Evolutionary conservation across 2,113 vertebrate species (phyloP).

Genomic region (Gymnorhina tibicen): DNA sequence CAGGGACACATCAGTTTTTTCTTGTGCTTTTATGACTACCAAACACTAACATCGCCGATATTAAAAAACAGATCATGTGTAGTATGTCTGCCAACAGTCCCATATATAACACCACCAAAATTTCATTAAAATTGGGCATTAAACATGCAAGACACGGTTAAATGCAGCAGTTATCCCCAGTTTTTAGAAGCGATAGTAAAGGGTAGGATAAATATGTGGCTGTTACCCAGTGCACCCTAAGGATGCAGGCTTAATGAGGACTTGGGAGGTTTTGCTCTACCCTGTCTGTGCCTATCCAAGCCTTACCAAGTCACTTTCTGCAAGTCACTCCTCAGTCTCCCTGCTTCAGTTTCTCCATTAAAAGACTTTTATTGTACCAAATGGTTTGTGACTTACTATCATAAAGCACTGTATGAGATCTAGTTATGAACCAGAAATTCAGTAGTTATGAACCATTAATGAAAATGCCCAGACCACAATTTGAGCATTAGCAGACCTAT

Average conservation of each 20-base stretch:
- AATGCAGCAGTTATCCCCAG: neutral
- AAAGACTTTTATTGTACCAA: neutral
- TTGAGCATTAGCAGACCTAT: neutral
- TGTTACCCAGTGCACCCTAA: neutral
- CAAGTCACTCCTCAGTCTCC: neutral
- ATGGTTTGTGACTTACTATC: neutral
- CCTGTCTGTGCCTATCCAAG: neutral
- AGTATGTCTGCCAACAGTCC: neutral
- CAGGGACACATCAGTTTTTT: neutral
- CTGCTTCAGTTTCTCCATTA: neutral
- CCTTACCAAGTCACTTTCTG: neutral
- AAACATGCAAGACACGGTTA: neutral
- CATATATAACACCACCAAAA: neutral
- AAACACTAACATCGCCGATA: neutral
- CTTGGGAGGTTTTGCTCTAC: neutral
- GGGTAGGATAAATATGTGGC: neutral
- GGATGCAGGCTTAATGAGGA: neutral
- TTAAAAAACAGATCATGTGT: rapidly evolving
- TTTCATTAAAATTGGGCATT: neutral
- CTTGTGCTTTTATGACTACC: rapidly evolving
- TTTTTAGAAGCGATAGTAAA: neutral
- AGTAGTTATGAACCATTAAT: neutral
- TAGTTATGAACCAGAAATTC: neutral
- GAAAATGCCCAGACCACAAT: neutral
- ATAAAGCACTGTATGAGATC: neutral